A percentile compares a stretch with the other conserved stretches of the same genome.
Evolutionary conservation across 2,797 vertebrate species (phyloP).

Genomic region (Paguma larvata): DNA sequence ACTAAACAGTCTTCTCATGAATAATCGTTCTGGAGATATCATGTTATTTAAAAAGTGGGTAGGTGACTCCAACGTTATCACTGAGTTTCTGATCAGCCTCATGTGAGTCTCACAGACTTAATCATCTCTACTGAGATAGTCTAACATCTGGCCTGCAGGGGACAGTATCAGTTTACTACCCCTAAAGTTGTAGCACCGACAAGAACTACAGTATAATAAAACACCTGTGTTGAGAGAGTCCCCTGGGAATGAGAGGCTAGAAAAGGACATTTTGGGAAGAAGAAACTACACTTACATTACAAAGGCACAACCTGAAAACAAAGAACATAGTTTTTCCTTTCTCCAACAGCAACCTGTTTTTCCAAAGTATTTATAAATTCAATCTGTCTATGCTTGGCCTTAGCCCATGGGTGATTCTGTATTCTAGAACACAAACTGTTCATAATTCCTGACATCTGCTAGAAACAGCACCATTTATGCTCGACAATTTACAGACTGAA

Average conservation of each 20-base stretch:
- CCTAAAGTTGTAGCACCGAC: not conserved
- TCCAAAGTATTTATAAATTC: slow-evolving; percentile 17
- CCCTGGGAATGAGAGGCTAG: not conserved
- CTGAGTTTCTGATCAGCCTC: slow-evolving; percentile 5
- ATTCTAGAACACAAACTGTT: slow-evolving; percentile 33
- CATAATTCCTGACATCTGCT: not conserved
- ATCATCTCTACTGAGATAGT: not conserved
- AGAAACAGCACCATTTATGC: slow-evolving; percentile 41
- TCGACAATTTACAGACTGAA: slow-evolving; percentile 46
- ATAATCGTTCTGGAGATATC: not conserved
- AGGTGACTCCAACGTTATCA: not conserved
- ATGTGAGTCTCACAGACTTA: not conserved
- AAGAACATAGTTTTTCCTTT: slow-evolving; percentile 13
- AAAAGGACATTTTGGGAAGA: not conserved
- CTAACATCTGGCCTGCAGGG: not conserved
- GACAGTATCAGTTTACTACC: slow-evolving; percentile 5
- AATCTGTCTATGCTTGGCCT: not conserved
- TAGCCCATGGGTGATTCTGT: not conserved
- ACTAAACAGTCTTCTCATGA: not conserved
- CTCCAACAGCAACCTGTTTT: not conserved
- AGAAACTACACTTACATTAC: not conserved
- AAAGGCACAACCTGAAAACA: not conserved
- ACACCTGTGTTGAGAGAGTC: not conserved
- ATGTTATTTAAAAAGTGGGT: not conserved
- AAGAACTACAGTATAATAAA: not conserved